Base-by-base conservation (phyloP, 2,888 invertebrate genomes). In the Rhagium mordax region DNA sequence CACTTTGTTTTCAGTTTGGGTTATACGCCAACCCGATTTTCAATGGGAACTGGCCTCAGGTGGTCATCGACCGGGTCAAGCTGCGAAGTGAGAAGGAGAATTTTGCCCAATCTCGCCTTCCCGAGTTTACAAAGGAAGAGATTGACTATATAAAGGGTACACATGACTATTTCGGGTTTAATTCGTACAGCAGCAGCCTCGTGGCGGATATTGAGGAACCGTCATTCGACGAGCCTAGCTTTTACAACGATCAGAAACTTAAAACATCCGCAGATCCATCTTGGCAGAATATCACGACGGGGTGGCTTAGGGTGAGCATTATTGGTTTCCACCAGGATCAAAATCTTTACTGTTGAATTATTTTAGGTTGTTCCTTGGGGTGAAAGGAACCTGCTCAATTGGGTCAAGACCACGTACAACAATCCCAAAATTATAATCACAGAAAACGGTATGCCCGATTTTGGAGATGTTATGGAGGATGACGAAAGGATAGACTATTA, bases 161-260 rank as follows among this genome's bases (percentile, higher is more conserved):
- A 0, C 89, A 89, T 1, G 95, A 96, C 84, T 94, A 93, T 86
- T 88, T 95, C 66, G 94, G 94, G 0, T 84, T 95, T n/a, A 95
- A 95, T 27, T 51, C 92, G 66, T 96, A 95, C 83, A 92, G 94
- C 0, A 89, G 92, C 0, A 87, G 88, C 77, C 79, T 92, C 78
- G 89, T 86, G 90, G 53, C 18, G 51, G 49, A 48, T 13, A 13
- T 47, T n/a, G 55, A 68, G 13, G 74, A 74, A 16, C 15, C 24
- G n/a, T 24, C 51, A 24, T 10, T 77, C 18, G 71, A 47, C 4
- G 29, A 55, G 49, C 71, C 71, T 15, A 53, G 20, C 47, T 76
- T 73, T 73, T 62, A 48, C n/a, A 70, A 51, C 13, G 51, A 61
- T 61, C 74, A 10, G 51, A 60, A 18, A 8, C 27, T 27, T 33